Evolutionary conservation across 2,797 vertebrate genomes (phyloP).

Genomic region (Zalophus californianus): DNA sequence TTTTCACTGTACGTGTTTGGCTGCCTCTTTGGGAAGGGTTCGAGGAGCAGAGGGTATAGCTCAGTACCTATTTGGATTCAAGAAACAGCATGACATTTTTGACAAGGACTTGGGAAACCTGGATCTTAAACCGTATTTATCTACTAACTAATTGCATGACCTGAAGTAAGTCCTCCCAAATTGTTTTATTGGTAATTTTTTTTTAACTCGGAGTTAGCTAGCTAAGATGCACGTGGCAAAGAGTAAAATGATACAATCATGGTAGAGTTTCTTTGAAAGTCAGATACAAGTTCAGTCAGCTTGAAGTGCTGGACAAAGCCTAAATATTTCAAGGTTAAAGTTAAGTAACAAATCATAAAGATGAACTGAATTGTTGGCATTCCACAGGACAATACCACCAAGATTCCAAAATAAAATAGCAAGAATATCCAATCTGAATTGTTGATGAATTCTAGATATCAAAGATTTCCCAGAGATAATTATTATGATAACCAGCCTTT

Average conservation of each 20-base stretch:
- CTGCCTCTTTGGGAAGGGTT: background rate
- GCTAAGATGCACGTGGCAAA: background rate
- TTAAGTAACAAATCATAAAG: slow-evolving; percentile 4
- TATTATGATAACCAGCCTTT: slow-evolving; percentile 22
- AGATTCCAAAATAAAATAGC: slow-evolving; percentile 21
- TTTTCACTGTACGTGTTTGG: background rate
- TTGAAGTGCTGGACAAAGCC: background rate
- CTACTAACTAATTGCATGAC: background rate
- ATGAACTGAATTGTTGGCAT: background rate
- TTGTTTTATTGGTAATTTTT: background rate
- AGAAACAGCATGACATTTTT: background rate
- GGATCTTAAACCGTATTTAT: background rate
- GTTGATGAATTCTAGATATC: background rate
- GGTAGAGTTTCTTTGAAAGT: background rate
- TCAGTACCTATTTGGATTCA: background rate
- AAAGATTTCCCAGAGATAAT: background rate
- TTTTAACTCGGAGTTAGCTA: background rate
- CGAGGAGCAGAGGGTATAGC: background rate
- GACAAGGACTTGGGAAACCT: background rate
- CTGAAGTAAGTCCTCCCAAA: background rate
- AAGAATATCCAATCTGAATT: slow-evolving; percentile 5
- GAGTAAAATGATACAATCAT: background rate
- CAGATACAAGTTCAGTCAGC: background rate
- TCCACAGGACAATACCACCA: background rate
- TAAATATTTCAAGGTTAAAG: slow-evolving; percentile 30